Conservation (phyloP, 2,888 invertebrate species). For the Mimas tiliae region DNA sequence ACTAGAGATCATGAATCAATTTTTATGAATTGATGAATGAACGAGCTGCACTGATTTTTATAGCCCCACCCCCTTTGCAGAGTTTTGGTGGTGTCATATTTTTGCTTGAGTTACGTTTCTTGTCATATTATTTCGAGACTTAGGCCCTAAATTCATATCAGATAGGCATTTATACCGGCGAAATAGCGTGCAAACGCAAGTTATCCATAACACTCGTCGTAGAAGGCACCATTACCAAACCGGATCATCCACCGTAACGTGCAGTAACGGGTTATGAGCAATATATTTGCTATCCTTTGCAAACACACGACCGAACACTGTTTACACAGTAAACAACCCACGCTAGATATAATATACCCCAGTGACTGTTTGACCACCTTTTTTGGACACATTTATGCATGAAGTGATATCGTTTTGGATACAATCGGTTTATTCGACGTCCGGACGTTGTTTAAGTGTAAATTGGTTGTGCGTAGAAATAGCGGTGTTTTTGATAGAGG, state of each 20-base stretch:
- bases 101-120: too few species aligned
- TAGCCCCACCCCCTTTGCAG: too few species aligned
- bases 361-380: slow-evolving; percentile 12
- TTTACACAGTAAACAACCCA: slow-evolving; percentile 5
- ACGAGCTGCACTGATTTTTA: too few species aligned
- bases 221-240: not conserved
- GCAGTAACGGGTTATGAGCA: slow-evolving; percentile 41
- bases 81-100: too few species aligned
- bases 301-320: slow-evolving; percentile 40
- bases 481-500: not conserved
- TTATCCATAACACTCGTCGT: not conserved
- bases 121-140: too few species aligned
- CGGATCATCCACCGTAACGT: not conserved
- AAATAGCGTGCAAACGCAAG: too few species aligned
- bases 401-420: slow-evolving; percentile 18
- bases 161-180: too few species aligned
- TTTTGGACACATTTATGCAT: slow-evolving; percentile 23
- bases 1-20: too few species aligned
- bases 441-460: slow-evolving; percentile 2
- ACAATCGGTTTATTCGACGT: slow-evolving; percentile 20
- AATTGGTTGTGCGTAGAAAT: not conserved
- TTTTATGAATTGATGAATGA: too few species aligned
- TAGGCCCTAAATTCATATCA: too few species aligned
- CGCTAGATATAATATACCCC: not conserved
- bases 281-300: slow-evolving; percentile 51